Conservation (phyloP, 2,888 invertebrate species). For the Monoplex corrugatus region DNA sequence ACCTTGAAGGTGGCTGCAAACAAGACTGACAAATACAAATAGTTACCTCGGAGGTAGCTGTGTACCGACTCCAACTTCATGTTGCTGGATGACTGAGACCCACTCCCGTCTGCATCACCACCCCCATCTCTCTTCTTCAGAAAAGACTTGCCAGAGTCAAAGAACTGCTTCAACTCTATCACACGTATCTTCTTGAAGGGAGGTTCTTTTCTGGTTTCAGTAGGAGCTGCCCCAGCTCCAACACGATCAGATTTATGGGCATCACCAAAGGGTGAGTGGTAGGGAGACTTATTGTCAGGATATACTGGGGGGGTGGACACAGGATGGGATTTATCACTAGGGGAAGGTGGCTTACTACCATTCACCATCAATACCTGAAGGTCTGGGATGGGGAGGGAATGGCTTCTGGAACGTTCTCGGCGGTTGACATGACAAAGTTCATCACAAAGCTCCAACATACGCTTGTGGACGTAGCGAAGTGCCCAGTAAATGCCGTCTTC, state of each 20-base stretch:
- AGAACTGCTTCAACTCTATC: conserved; percentile 94
- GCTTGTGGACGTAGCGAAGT: conserved; percentile 83
- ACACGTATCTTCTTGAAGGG: conserved; percentile 88
- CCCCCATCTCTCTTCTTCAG: conserved; percentile 59
- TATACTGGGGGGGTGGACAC: conserved; percentile 25
- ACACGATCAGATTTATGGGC: not conserved
- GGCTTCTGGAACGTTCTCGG: conserved; percentile 91
- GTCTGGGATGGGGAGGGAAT: conserved; percentile 88
- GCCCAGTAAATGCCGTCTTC: conserved; percentile 99
- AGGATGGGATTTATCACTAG: conserved; percentile 47
- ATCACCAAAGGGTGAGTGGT: conserved; percentile 37
- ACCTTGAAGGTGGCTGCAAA: no score
- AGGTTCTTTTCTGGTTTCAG: conserved; percentile 72
- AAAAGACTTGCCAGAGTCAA: conserved; percentile 86
- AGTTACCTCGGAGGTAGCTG: conserved; percentile 24
- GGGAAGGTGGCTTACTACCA: conserved; percentile 54
- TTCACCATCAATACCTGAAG: conserved; percentile 61
- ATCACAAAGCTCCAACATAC: conserved; percentile 93
- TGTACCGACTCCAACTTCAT: conserved; percentile 25
- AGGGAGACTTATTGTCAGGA: conserved; percentile 46
- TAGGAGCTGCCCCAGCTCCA: conserved; percentile 37
- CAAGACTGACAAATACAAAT: no score
- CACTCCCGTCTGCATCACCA: conserved; percentile 55
- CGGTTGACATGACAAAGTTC: conserved; percentile 89
- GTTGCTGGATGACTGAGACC: conserved; percentile 50